Percentiles rank a stretch among this genome's conserved stretches.
Evolutionary conservation across 2,113 vertebrate species (phyloP).

Genomic region (Rynchops niger): DNA sequence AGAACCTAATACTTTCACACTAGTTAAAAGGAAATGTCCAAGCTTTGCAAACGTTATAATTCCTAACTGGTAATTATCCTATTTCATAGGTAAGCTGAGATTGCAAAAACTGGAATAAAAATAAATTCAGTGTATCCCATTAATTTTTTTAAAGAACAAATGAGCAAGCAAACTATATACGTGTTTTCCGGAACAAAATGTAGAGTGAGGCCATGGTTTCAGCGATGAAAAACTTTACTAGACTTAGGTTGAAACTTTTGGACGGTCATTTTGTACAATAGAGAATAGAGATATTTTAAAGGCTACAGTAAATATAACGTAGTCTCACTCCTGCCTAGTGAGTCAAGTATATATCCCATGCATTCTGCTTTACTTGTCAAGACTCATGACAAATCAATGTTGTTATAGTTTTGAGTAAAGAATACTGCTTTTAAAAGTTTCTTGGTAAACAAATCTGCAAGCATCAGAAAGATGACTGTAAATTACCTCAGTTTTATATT

Average conservation of each 20-base stretch:
- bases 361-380: not conserved
- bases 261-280: not conserved
- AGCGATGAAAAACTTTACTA: not conserved
- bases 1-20: not conserved
- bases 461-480: not conserved
- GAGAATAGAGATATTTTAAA: not conserved
- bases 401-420: not conserved
- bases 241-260: not conserved
- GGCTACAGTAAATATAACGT: not conserved
- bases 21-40: not conserved
- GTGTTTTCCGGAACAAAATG: not conserved
- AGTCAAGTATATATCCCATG: not conserved
- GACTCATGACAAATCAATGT: not conserved
- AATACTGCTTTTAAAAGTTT: not conserved
- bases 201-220: not conserved
- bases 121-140: not conserved
- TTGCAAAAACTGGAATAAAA: not conserved
- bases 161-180: not conserved
- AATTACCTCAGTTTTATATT: not conserved
- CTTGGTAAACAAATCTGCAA: not conserved
- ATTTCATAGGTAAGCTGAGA: not conserved
- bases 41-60: not conserved
- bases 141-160: not conserved
- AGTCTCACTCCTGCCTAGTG: not conserved
- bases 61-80: not conserved